Evolutionary conservation across 2,888 invertebrate genomes (phyloP), one percentile per base, ranked within the genome.

Genomic region (Parochlus steinenii): DNA sequence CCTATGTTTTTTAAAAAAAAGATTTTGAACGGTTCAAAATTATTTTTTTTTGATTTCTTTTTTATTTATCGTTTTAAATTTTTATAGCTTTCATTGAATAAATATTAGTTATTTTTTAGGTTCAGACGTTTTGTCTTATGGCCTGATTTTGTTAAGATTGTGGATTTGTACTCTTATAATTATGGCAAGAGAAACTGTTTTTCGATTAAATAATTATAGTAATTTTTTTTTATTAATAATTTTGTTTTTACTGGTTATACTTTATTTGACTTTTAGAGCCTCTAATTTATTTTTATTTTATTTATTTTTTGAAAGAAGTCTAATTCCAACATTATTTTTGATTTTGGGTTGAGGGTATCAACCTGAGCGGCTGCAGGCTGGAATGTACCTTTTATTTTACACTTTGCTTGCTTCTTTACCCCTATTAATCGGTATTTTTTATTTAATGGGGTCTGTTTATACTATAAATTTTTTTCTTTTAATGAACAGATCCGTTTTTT

Each of bases 271-370:
- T 52, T 74, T 74, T 69, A 58, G 53, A 38, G 51, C 55, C 5
- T 52, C 63, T 52, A 69, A 65, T 65, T 58, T 73, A 51, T 62
- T 75, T 60, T 46, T 64, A 48, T 74, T 76, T 68, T 76, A 74
- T 67, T 59, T 75, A 54, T 71, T 69, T 65, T 78, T 76, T 71
- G 74, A 76, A 39, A 54, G 62, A 3, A 71, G 71, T 3, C 62
- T 76, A 56, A 68, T 77, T 59, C 74, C 74, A 11, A 70, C 67
- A 12, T 64, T 74, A 54, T 50, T 74, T 47, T 63, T 75, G 55
- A 70, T 77, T 68, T 52, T 75, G 46, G 70, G 70, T 0, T 75
- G 74, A 32, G 75, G 75, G 0, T 69, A 68, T 59, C 74, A 75
- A 45, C 67, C 70, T 43, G 76, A 77, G 43, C 75, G 76, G 0